Base-by-base conservation (phyloP, 2,888 invertebrate genomes). In the Chymomyza fuscimana region DNA sequence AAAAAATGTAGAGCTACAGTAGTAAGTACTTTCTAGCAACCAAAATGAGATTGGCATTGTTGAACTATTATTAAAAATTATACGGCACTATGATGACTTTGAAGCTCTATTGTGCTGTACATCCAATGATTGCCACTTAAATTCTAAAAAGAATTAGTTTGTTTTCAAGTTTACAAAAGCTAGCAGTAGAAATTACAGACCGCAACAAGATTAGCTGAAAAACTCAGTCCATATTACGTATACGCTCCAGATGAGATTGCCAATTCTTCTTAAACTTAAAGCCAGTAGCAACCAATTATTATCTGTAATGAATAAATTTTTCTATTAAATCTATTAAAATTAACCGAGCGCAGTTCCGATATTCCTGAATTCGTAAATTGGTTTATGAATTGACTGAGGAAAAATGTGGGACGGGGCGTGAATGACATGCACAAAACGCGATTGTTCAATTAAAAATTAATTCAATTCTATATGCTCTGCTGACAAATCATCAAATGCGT, bases 371-470 rank as follows among this genome's bases (percentile, higher is more conserved):
- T 12, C 10, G 0, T 15, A 46, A 46, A 46, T 46, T 46, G 40
- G 40, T 46, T 46, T 46, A 12, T 46, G 40, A 46, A 46, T 46
- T 12, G 12, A 12, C 12, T 46, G 12, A 12, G 40, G 12, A 10
- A 12, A 46, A 46, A 46, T 12, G 12, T 46, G 40, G 40, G 40
- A 46, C 12, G 40, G 40, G 40, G 40, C 40, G 40, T 46, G 40
- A 46, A 46, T 46, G 40, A 46, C 12, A 12, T 12, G 40, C 40
- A 46, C 40, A 46, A 46, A 46, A 46, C 40, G 10, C 10, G 40
- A 46, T 54, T 78, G 72, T 77, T 81, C 77, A 68, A 78, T 76
- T 76, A 85, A 80, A 80, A 80, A 85, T 82, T 82, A 82, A 82
- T 80, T 80, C 56, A 65, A 59, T 78, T 76, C 76, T 70, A 85